Conservation (phyloP, 2,113 vertebrate species). For the Chitala chitala region DNA sequence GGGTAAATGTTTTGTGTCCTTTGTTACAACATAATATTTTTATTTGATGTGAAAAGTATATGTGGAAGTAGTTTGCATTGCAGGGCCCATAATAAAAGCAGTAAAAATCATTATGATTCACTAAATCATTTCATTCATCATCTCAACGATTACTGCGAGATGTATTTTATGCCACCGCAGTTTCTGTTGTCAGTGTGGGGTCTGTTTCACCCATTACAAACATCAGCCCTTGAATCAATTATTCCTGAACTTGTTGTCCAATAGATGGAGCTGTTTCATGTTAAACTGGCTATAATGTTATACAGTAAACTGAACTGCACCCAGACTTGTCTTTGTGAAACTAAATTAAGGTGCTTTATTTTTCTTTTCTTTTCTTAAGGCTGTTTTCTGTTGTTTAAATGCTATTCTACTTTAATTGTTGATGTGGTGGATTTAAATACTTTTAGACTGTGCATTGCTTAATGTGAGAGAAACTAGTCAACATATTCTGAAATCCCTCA, state of each 20-base stretch:
- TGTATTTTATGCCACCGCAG: neutral
- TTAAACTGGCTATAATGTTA: conserved; percentile 3
- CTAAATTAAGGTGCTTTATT: neutral
- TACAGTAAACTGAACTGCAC: neutral
- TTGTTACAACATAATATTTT: neutral
- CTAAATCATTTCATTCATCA: neutral
- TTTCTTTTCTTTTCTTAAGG: neutral
- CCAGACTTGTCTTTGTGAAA: neutral
- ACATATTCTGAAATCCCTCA: neutral
- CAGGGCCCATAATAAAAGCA: neutral
- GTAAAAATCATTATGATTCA: neutral
- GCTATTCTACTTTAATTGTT: neutral
- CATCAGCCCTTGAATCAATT: neutral
- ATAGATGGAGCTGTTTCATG: conserved; percentile 56
- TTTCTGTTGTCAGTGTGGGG: neutral
- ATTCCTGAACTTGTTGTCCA: conserved; percentile 23
- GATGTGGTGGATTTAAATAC: neutral
- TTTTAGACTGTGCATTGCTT: neutral
- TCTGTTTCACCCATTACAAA: neutral
- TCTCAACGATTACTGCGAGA: neutral
- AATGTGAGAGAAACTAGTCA: neutral
- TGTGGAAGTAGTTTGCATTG: neutral
- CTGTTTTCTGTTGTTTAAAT: neutral
- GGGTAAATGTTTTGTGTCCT: neutral
- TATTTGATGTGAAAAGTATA: conserved; percentile 1